Percentiles rank a stretch among this genome's conserved stretches.
Evolutionary conservation across 92 coral and sea anemone genomes (phyloP).

Genomic region (Siderastrea radians): DNA sequence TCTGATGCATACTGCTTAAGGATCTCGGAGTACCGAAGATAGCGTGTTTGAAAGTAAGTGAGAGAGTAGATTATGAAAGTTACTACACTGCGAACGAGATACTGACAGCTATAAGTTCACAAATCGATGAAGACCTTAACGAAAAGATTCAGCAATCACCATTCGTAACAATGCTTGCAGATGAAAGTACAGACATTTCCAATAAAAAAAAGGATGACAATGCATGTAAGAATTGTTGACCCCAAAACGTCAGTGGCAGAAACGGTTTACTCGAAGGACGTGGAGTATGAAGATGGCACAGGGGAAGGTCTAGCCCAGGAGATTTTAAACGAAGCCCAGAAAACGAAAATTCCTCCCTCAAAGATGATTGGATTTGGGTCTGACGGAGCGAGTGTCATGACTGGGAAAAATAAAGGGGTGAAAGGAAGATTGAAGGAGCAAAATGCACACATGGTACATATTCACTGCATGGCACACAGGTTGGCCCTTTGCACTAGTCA

Average conservation of each 20-base stretch:
- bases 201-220: constrained; percentile 49
- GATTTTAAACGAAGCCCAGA: constrained; percentile 20
- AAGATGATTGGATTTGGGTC: constrained; percentile 45
- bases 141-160: constrained; percentile 18
- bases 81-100: constrained; percentile 37
- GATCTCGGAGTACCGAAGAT: constrained; percentile 38
- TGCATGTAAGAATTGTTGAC: constrained; percentile 50
- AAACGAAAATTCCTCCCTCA: constrained; percentile 35
- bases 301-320: constrained; percentile 44
- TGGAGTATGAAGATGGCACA: constrained; percentile 48
- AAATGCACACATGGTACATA: constrained; percentile 26
- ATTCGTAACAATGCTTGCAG: constrained; percentile 26
- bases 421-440: constrained; percentile 33
- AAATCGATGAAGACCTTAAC: constrained; percentile 14
- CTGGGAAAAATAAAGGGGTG: constrained; percentile 18
- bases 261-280: constrained; percentile 36
- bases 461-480: constrained; percentile 56
- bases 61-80: constrained; percentile 30
- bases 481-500: constrained; percentile 34
- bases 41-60: constrained; percentile 37
- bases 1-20: constrained; percentile 44
- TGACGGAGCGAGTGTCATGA: constrained; percentile 34
- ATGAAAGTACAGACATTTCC: constrained; percentile 46
- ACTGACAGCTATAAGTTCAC: constrained; percentile 13
- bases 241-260: constrained; percentile 37